Conservation (phyloP, 92 coral and sea anemone species). For the Palythoa grandis region DNA sequence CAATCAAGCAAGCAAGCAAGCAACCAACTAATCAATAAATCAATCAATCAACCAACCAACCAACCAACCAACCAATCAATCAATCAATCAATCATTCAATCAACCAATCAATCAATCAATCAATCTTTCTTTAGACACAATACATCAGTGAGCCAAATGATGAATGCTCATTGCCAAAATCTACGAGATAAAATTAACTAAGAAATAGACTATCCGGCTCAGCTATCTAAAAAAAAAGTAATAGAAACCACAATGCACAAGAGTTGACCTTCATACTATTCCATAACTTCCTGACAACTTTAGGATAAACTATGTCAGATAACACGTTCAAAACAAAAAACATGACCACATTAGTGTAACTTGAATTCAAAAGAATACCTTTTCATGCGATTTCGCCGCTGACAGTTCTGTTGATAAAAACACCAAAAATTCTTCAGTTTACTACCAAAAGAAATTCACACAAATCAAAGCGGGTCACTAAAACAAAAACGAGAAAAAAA, state of each 20-base stretch:
- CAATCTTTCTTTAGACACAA: too few species aligned
- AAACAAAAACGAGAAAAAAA: neutral
- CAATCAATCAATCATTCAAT: too few species aligned
- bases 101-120: too few species aligned
- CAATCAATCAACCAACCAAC: too few species aligned
- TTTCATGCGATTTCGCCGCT: constrained; percentile 80
- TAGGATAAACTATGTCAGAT: neutral
- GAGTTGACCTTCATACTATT: neutral
- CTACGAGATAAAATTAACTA: too few species aligned
- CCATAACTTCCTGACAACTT: neutral
- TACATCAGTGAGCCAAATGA: too few species aligned
- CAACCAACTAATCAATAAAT: too few species aligned
- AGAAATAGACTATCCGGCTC: too few species aligned
- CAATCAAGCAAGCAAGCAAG: too few species aligned
- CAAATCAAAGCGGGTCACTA: neutral
- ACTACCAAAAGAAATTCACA: neutral
- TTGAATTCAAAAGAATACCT: constrained; percentile 56
- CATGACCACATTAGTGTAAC: neutral
- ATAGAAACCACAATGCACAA: neutral
- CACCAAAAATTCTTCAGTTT: constrained; percentile 1
- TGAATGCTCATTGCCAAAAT: too few species aligned
- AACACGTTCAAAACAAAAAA: neutral
- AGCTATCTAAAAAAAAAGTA: neutral
- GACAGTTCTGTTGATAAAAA: constrained; percentile 66
- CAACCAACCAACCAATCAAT: too few species aligned